phyloP scores from a whole-genome alignment of 2,113 vertebrate genomes.

The Bungarus multicinctus region DNA sequence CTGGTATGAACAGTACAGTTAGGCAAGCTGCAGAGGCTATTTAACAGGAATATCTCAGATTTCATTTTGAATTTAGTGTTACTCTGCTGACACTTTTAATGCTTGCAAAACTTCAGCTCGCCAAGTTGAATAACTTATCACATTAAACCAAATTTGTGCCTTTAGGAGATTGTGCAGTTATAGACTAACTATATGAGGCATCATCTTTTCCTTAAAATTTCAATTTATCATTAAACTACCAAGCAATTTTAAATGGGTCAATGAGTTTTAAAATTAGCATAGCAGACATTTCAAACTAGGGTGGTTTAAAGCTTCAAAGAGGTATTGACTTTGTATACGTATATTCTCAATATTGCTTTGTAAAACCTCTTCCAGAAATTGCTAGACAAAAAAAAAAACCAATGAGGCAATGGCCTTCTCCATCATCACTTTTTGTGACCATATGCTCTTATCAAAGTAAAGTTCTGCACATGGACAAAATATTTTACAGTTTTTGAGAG shows the following conservation, averaged over 20 bases:
- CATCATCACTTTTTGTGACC: not conserved
- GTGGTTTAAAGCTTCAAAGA: not conserved
- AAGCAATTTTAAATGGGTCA: not conserved
- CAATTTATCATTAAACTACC: not conserved
- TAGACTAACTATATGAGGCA: not conserved
- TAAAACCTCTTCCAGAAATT: not conserved
- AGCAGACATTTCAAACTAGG: not conserved
- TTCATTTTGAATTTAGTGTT: constrained; percentile 36
- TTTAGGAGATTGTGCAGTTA: not conserved
- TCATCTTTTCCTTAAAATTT: not conserved
- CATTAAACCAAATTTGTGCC: not conserved
- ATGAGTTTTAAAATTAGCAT: constrained; percentile 8
- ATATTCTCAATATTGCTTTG: not conserved
- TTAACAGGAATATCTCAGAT: constrained; percentile 51
- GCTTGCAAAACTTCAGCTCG: not conserved
- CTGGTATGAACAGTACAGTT: constrained; percentile 54
- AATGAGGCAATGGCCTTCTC: not conserved
- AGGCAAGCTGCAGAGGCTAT: constrained; percentile 50
- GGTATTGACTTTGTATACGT: not conserved
- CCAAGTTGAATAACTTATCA: not conserved
- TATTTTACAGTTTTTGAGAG: not conserved
- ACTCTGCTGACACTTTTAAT: constrained; percentile 23
- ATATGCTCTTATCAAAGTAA: not conserved
- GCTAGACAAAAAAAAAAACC: not conserved
- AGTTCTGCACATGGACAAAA: not conserved